These are phyloP conservation scores for Elgaria multicarinata DNA, from an alignment of 2,113 vertebrate species.

Conservation along the genomic window DNA sequence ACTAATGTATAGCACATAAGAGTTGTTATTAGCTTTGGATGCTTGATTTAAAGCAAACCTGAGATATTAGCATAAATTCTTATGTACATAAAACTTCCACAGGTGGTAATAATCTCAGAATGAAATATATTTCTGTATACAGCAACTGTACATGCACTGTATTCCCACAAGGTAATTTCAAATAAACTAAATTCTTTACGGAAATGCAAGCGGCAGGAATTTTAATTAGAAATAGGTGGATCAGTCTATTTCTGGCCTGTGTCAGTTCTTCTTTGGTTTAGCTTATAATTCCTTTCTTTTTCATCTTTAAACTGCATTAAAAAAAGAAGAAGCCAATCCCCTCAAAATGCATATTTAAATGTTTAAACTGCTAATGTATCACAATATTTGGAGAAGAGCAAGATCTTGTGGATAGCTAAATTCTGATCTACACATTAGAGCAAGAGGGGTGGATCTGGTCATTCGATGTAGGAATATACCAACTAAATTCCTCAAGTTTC, in stretches of 20 bases:
- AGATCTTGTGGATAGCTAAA: neutral
- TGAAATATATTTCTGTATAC: neutral
- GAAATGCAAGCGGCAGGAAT: neutral
- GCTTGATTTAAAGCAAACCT: neutral
- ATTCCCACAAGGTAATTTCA: neutral
- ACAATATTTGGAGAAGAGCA: neutral
- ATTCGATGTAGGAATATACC: neutral
- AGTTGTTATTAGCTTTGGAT: neutral
- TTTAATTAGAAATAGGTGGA: neutral
- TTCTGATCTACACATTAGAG: neutral
- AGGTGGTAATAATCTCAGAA: neutral
- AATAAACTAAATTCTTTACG: neutral
- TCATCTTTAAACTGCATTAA: neutral
- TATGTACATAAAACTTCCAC: neutral
- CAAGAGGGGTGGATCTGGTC: neutral
- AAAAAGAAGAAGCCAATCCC: neutral
- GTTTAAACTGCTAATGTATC: neutral
- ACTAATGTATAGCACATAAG: neutral
- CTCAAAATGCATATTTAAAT: neutral
- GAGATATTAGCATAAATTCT: neutral
- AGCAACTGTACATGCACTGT: neutral
- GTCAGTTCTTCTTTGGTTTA: neutral
- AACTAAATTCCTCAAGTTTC: neutral
- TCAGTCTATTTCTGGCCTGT: neutral
- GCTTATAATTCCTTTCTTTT: neutral